Evolutionary conservation across 2,888 invertebrate genomes (phyloP), one percentile per base, ranked within the genome.

Genomic region (Prosapia bicincta): DNA sequence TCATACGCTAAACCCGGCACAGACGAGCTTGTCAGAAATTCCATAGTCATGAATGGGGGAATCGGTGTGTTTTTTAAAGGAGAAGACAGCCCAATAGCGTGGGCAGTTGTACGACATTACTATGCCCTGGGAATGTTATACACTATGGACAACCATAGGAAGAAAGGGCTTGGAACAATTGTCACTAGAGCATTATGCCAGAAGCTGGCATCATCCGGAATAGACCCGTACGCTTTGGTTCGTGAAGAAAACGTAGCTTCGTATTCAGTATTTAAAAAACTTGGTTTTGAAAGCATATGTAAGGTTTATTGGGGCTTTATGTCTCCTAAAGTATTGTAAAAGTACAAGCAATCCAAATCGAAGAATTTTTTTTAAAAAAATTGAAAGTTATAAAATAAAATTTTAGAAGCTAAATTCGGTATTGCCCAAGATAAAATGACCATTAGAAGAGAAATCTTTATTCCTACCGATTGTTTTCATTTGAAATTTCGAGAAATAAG

Each of bases 51-150:
- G 1, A 26, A 72, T n/a, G 30, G 30, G 1, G 71, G 71, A 9
- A 26, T 72, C 25, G 71, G 71, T 20, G 23, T 72, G 20, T 72
- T 72, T 15, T 26, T 54, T 25, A 72, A 72, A 65, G 71, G 26
- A 72, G 28, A 28, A 28, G 66, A 65, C 20, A 66, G 28, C n/a
- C 54, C 65, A 3, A 24, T 72, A 5, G 65, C 71, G 13, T 72
- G 71, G 71, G 26, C 15, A 23, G 26, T 20, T 0, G 20, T 72
- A n/a, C 65, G 10, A 66, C 66, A 72, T 72, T 72, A 20, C 28
- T 26, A 13, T 66, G 71, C 7, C 3, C 6, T 72, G 24, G 71
- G 71, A 7, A 72, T 72, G 71, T 28, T 72, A 7, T 72, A 65
- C 20, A 72, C 71, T n/a, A n/a, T 65, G 15, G 65, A 65, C 10